Evolutionary conservation across 2,888 invertebrate genomes (phyloP).

Genomic region (Alcis repandata): DNA sequence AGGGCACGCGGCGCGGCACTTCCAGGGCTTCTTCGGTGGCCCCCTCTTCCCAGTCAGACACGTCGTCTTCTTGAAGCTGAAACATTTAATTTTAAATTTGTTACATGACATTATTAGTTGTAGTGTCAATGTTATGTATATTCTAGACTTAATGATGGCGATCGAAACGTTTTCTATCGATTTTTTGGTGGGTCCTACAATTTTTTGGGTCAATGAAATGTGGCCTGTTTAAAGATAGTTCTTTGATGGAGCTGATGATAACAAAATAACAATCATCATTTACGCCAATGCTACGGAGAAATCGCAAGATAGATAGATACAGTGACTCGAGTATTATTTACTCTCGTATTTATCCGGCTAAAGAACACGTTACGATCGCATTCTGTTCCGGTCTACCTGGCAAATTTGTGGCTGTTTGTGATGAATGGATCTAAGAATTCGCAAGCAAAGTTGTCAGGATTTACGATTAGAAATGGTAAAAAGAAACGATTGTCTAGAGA

Average conservation of each 20-base stretch:
- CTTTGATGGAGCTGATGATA: neutral
- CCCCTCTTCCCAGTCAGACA: constrained; percentile 81
- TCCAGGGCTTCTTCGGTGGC: constrained; percentile 74
- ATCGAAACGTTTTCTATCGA: too few relatives aligned
- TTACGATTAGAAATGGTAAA: constrained; percentile 9
- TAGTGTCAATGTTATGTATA: too few relatives aligned
- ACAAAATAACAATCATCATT: neutral
- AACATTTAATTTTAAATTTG: constrained; percentile 38
- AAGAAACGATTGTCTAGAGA: neutral
- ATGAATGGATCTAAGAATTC: constrained; percentile 15
- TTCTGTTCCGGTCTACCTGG: constrained; percentile 24
- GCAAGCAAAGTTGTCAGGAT: constrained; percentile 9
- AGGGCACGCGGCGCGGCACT: constrained; percentile 85
- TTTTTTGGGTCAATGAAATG: neutral
- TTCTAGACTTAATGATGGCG: too few relatives aligned
- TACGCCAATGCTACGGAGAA: constrained; percentile 9
- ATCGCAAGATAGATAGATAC: constrained; percentile 7
- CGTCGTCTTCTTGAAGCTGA: constrained; percentile 77
- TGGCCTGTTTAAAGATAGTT: neutral
- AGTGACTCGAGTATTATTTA: constrained; percentile 6
- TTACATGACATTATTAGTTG: too few relatives aligned
- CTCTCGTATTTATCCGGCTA: constrained; percentile 7
- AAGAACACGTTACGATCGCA: constrained; percentile 10
- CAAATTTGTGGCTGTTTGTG: constrained; percentile 15
- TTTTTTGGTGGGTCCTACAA: neutral